Percentiles rank a stretch among this genome's conserved stretches.
Conservation (phyloP, 2,888 invertebrate species). For the Pasiphila rectangulata region DNA sequence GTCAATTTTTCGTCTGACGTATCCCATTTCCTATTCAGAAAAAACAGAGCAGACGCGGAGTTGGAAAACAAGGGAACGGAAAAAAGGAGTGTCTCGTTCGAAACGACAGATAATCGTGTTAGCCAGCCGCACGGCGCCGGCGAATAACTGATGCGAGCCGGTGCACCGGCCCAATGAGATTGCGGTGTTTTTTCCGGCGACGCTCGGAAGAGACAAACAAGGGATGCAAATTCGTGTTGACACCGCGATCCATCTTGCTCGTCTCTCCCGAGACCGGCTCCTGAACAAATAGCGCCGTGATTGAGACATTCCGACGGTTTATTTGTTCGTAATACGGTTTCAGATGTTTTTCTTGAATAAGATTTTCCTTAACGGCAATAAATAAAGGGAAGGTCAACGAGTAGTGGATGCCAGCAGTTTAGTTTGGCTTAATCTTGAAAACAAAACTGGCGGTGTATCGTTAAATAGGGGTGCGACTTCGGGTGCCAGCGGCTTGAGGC, state of each 20-base stretch:
- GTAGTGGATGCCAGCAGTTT: slow-evolving; percentile 63
- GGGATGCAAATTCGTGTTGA: slow-evolving; percentile 81
- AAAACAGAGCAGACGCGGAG: slow-evolving; percentile 77
- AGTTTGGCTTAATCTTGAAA: slow-evolving; percentile 72
- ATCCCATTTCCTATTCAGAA: slow-evolving; percentile 79
- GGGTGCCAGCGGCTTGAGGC: slow-evolving; percentile 30
- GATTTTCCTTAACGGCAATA: slow-evolving; percentile 47
- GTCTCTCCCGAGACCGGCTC: slow-evolving; percentile 72
- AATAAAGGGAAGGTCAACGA: slow-evolving; percentile 56
- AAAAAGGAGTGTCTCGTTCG: slow-evolving; percentile 75
- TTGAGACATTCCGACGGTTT: slow-evolving; percentile 65
- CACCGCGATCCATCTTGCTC: slow-evolving; percentile 80
- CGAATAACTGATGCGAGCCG: slow-evolving; percentile 74
- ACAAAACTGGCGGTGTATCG: slow-evolving; percentile 64
- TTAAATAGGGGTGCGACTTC: slow-evolving; percentile 57
- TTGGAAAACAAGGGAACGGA: slow-evolving; percentile 78
- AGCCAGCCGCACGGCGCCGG: slow-evolving; percentile 72
- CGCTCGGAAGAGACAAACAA: slow-evolving; percentile 75
- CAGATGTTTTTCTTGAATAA: slow-evolving; percentile 58
- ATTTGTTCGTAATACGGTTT: slow-evolving; percentile 59
- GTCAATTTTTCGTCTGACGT: slow-evolving; percentile 80
- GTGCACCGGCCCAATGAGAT: slow-evolving; percentile 76
- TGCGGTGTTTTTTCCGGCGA: slow-evolving; percentile 76
- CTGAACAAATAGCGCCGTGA: slow-evolving; percentile 74
- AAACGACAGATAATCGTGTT: slow-evolving; percentile 80